phyloP scores from a whole-genome alignment of 2,797 vertebrate genomes.

The Loris lydekkerianus region DNA sequence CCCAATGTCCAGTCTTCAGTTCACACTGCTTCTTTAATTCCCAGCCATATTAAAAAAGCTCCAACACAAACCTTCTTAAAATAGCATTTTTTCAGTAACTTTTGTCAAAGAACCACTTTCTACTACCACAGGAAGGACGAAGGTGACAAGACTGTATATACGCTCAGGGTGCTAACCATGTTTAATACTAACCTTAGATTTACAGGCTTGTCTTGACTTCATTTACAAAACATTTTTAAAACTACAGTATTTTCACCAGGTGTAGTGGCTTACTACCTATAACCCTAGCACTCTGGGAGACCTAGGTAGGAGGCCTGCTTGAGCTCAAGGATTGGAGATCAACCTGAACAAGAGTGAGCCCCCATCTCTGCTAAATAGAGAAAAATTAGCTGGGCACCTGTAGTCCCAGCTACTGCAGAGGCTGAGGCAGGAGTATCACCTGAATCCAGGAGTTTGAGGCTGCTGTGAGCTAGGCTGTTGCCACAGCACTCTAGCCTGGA shows the following conservation, averaged over 20 bases:
- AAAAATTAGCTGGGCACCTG: no score
- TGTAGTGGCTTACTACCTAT: no score
- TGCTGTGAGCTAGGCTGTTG: no score
- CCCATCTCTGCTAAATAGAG: no score
- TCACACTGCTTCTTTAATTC: constrained; percentile 48
- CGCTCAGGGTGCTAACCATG: not conserved
- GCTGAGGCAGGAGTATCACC: no score
- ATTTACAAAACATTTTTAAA: constrained; percentile 19
- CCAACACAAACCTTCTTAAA: not conserved
- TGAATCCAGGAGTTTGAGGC: no score
- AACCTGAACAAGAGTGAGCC: no score
- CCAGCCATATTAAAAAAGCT: not conserved
- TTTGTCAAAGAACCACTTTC: not conserved
- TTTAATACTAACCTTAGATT: not conserved
- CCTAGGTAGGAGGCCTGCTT: no score
- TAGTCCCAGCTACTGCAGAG: no score
- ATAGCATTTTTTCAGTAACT: not conserved
- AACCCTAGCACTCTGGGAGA: no score
- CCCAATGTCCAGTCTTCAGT: constrained; percentile 17
- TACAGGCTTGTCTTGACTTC: not conserved
- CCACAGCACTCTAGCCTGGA: no score
- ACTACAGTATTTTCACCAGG: not conserved
- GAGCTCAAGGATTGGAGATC: no score
- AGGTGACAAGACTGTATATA: not conserved
- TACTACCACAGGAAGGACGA: not conserved